A percentile compares a stretch with the other conserved stretches of the same genome.
These are phyloP conservation scores for Xiphorhynchus erythropygius DNA, from an alignment of 2,797 vertebrate species.

Conservation along the genomic window DNA sequence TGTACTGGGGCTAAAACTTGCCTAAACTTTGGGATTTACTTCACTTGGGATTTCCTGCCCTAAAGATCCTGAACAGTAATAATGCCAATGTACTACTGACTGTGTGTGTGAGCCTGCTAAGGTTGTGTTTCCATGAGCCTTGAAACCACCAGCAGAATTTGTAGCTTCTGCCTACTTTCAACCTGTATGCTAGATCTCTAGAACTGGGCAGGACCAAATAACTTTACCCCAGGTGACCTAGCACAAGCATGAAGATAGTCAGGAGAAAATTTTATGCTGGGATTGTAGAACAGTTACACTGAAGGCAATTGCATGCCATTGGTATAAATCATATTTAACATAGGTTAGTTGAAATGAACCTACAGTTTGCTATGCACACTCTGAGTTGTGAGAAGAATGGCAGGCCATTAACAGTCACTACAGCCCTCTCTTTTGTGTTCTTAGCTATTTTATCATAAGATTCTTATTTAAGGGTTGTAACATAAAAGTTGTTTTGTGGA, in stretches of 20 bases:
- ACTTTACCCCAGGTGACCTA: not conserved
- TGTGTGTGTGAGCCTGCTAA: not conserved
- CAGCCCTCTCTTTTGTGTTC: not conserved
- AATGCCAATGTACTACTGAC: not conserved
- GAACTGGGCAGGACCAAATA: not conserved
- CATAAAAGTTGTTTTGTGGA: not conserved
- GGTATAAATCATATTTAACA: not conserved
- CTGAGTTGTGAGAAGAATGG: not conserved
- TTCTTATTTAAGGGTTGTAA: not conserved
- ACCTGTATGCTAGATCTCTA: not conserved
- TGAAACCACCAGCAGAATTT: not conserved
- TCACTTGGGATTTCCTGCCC: not conserved
- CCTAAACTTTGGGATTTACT: not conserved
- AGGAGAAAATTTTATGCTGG: not conserved
- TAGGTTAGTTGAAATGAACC: not conserved
- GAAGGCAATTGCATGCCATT: not conserved
- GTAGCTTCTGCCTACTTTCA: not conserved
- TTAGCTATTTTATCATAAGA: not conserved
- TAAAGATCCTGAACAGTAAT: not conserved
- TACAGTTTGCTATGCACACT: not conserved
- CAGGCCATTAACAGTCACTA: not conserved
- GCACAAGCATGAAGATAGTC: fast-evolving
- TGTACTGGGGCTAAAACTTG: not conserved
- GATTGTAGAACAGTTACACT: not conserved
- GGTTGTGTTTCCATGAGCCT: not conserved